Base-by-base conservation (phyloP, 2,888 invertebrate genomes). In the Protophormia terraenovae region DNA sequence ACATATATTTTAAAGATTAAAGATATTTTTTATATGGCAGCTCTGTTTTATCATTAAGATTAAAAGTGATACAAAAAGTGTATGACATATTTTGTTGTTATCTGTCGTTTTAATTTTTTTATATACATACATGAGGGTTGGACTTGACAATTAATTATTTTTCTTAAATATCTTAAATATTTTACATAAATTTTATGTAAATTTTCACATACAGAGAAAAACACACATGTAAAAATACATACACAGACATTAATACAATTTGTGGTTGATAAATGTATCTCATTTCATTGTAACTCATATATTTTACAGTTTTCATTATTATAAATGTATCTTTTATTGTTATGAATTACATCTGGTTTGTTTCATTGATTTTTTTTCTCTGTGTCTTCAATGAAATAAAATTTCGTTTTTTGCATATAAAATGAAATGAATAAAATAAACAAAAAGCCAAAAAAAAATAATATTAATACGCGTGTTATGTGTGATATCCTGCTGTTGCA, bases 401-500 rank as follows among this genome's bases (percentile, higher is more conserved):
- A 67, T 50, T 14, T 47, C 5, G 66, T 71, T 77, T n/a, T n/a
- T 83, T 77, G 71, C 71, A 83, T 83, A 64, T 55, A 58, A 66
- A 71, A 79, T 2, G 6, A 60, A 62, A 67, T 1, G 24, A n/a
- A 12, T 5, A 35, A 60, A 45, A 10, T 12, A 5, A 3, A 10
- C 10, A 2, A 6, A 29, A 60, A 27, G 12, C 32, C 5, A n/a
- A 41, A 50, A 55, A 35, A 67, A 58, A 19, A 67, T 29, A 67
- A 38, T 64, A 45, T 64, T 53, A 84, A 73, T 72, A 73, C 84
- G 76, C 80, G 84, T 84, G 80, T 77, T 81, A 85, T 85, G 81
- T 85, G 85, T 85, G 81, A 71, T 78, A 64, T 85, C 85, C 81
- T 82, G 85, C 85, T 85, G 84, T 73, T 80, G 77, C 47, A 55